Percentiles rank a stretch among this genome's conserved stretches.
phyloP scores from a whole-genome alignment of 2,113 vertebrate species.

The Tapirus terrestris region DNA sequence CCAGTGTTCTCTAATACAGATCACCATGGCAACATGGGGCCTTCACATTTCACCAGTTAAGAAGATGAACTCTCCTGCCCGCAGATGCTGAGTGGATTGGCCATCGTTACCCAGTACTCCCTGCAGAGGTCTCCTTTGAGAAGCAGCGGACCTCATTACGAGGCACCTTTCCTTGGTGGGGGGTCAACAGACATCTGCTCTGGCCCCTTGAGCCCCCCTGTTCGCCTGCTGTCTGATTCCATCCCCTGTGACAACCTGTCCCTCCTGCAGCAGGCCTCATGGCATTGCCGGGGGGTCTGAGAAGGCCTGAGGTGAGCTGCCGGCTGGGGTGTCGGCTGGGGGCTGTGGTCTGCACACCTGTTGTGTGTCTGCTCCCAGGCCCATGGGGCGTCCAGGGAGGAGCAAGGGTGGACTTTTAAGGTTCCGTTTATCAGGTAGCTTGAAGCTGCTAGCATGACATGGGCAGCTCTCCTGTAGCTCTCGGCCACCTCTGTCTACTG shows the following conservation, averaged over 20 bases:
- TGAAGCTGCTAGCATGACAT: not conserved
- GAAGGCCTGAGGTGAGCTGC: not conserved
- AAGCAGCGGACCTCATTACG: conserved; percentile 39
- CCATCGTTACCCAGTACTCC: conserved; percentile 71
- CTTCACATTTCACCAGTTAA: conserved; percentile 76
- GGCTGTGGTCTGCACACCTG: not conserved
- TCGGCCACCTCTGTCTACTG: not conserved
- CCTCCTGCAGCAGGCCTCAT: not conserved
- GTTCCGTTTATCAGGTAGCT: not conserved
- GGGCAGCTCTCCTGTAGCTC: not conserved
- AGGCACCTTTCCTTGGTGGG: not conserved
- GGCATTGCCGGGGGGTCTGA: not conserved
- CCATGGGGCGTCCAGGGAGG: not conserved
- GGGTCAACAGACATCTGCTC: not conserved
- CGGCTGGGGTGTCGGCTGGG: accelerated
- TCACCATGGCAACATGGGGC: conserved; percentile 80
- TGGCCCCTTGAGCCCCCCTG: not conserved
- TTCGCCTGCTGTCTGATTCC: not conserved
- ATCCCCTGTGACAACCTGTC: not conserved
- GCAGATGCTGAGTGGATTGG: conserved; percentile 76
- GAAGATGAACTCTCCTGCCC: conserved; percentile 76
- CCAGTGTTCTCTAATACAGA: conserved; percentile 76
- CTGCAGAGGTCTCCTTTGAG: conserved; percentile 68
- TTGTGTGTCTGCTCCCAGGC: not conserved
- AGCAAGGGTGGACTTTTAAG: not conserved